Base-by-base conservation (phyloP, 2,113 vertebrate genomes). In the Forbesichthys papilliferus region DNA sequence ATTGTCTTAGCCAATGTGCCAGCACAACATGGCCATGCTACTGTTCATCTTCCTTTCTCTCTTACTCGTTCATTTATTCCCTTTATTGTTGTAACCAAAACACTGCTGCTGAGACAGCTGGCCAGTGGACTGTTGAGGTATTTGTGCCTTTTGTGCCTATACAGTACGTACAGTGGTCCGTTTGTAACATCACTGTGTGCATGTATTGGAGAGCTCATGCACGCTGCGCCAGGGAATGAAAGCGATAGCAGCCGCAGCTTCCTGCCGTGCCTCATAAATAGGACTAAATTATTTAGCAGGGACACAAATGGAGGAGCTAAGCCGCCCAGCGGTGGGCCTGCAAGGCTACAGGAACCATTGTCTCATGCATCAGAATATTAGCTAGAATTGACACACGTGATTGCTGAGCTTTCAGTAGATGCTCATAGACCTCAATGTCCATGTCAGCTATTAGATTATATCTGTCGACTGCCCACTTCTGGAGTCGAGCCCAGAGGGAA, bases 221-320 rank as follows among this genome's bases (percentile, higher is more conserved):
- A 53, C 1, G 12, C 52, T 69, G 48, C 48, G 68, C 53, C 52
- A 69, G 69, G 56, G 55, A 72, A 42, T 16, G 20, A 64, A 27
- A 60, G 69, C 48, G 18, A 10, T 59, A 63, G 58, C 63, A 68
- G 48, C 70, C 63, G 64, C 58, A 68, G 69, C 55, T 33, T 77
- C 71, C 74, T 48, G 65, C 51, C 69, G 66, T 62, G 69, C 20
- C 68, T 57, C 77, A 77, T 84, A 77, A 82, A 75, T 65, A 76
- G 52, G 61, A 46, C 54, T 84, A 70, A 86, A 88, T 87, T 69
- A 90, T 88, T 89, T 77, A 89, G 65, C 61, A 61, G 61, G 68
- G 66, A 75, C 69, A 77, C 68, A 75, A 62, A 75, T 67, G 66
- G 69, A 74, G 61, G 42, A 18, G 49, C 56, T 65, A 16, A 10